Base-by-base conservation (phyloP, 2,113 vertebrate genomes). In the Lates calcarifer region DNA sequence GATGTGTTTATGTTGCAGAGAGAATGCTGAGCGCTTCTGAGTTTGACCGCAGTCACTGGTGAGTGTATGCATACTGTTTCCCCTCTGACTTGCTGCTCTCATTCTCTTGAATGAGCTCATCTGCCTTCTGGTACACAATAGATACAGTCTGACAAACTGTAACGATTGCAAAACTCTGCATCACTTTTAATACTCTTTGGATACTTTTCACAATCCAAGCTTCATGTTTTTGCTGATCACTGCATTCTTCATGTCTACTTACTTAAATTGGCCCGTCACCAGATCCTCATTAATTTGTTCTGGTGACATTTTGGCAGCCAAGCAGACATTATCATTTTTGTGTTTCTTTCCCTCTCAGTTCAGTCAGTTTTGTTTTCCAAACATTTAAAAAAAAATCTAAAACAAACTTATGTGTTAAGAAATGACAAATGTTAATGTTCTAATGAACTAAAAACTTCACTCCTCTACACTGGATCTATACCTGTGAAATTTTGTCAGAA, bases 1-100 rank as follows among this genome's bases (percentile, higher is more conserved):
- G 13, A 90, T 82, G 69, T 67, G 70, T 84, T 81, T 90, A 45
- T 78, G 83, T 63, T 74, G 82, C 20, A 5, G 58, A 37, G 69
- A 83, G 61, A 83, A 74, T 39, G 49, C 39, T 6, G 67, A 90
- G 81, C 69, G 75, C 33, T 74, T 45, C 33, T 39, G 66, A 77
- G 70, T 78, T 85, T 82, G 83, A 86, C 76, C 73, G 55, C 76
- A 29, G 57, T 68, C 1, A 0, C 56, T 58, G 33, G 28, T 55
- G 77, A 73, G 74, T 11, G 68, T 43, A n/a, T 62, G 49, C 28
- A 33, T 56, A 49, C 57, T 68, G 83, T 67, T 77, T 74, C 64
- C 65, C 20, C 56, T 26, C 7, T 76, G 69, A 76, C 82, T 84
- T 37, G 60, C 58, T 77, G 39, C 75, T 78, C 33, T 55, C 77